phyloP scores from a whole-genome alignment of 2,888 invertebrate genomes.

The Cistogaster globosa region DNA sequence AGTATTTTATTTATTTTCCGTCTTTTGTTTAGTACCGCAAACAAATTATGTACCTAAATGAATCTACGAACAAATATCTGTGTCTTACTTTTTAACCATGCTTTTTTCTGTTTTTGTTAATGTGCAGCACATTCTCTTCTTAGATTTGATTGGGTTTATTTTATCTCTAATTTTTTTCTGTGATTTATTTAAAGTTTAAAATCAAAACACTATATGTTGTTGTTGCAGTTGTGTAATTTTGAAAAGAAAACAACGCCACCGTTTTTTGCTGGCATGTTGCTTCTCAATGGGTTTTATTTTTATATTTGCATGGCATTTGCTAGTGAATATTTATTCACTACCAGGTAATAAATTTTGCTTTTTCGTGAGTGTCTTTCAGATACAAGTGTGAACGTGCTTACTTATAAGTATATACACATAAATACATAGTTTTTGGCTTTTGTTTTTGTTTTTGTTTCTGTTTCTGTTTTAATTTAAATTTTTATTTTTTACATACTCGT shows the following conservation, averaged over 20 bases:
- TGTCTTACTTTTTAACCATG: neutral
- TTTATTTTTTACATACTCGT: conserved; percentile 20
- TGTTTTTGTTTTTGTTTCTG: too few relatives aligned
- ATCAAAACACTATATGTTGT: conserved; percentile 48
- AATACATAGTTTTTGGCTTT: too few relatives aligned
- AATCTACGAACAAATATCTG: conserved; percentile 1
- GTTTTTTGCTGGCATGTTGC: conserved; percentile 40
- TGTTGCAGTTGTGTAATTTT: conserved; percentile 30
- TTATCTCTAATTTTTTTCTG: neutral
- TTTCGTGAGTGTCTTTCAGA: neutral
- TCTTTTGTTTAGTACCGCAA: neutral
- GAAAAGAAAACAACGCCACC: conserved; percentile 12
- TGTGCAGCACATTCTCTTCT: conserved; percentile 13
- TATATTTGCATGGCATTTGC: conserved; percentile 16
- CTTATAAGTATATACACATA: too few relatives aligned
- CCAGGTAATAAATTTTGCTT: neutral
- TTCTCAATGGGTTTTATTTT: conserved; percentile 52
- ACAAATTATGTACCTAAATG: conserved; percentile 18
- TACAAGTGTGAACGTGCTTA: neutral
- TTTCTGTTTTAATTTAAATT: neutral
- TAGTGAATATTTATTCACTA: neutral
- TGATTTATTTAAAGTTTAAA: conserved; percentile 4
- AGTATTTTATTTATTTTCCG: neutral
- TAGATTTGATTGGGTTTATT: neutral
- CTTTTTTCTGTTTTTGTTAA: conserved; percentile 4